Evolutionary conservation across 2,113 vertebrate species (phyloP).

Genomic region (Heterotilapia buettikoferi): DNA sequence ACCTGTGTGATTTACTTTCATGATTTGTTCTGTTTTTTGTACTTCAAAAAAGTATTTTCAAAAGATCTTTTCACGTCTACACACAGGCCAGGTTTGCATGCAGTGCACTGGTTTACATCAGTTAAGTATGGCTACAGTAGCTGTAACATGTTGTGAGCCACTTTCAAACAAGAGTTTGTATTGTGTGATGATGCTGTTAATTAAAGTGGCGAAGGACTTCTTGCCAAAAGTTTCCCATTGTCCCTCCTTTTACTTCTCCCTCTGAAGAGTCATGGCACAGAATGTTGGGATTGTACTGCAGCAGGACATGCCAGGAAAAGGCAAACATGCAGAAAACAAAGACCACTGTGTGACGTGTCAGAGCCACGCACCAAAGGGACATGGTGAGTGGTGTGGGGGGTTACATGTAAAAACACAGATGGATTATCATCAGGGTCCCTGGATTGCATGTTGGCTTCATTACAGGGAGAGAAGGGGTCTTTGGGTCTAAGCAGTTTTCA

Average conservation of each 20-base stretch:
- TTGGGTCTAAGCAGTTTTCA: neutral
- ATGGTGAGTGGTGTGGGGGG: slow-evolving; percentile 51
- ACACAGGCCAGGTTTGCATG: neutral
- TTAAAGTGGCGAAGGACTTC: neutral
- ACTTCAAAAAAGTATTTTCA: neutral
- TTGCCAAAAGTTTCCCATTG: slow-evolving; percentile 1
- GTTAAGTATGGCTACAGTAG: neutral
- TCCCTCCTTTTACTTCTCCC: slow-evolving; percentile 4
- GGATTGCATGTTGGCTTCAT: neutral
- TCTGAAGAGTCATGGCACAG: slow-evolving; percentile 60
- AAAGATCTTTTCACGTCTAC: neutral
- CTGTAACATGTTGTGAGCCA: neutral
- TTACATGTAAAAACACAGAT: neutral
- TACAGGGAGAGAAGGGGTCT: neutral
- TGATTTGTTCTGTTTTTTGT: neutral
- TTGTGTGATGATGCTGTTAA: neutral
- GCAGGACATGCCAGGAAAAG: slow-evolving; percentile 31
- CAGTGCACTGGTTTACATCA: neutral
- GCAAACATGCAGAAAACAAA: slow-evolving; percentile 51
- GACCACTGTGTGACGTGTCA: slow-evolving; percentile 50
- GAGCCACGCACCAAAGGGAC: slow-evolving; percentile 41
- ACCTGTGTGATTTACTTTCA: neutral
- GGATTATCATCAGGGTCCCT: slow-evolving; percentile 23
- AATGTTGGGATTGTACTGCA: slow-evolving; percentile 16
- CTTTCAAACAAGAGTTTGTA: neutral